Percentiles rank a stretch among this genome's conserved stretches.
Conservation (phyloP, 1,140 invertebrate genomes). For the Ceratosolen fusciceps region DNA sequence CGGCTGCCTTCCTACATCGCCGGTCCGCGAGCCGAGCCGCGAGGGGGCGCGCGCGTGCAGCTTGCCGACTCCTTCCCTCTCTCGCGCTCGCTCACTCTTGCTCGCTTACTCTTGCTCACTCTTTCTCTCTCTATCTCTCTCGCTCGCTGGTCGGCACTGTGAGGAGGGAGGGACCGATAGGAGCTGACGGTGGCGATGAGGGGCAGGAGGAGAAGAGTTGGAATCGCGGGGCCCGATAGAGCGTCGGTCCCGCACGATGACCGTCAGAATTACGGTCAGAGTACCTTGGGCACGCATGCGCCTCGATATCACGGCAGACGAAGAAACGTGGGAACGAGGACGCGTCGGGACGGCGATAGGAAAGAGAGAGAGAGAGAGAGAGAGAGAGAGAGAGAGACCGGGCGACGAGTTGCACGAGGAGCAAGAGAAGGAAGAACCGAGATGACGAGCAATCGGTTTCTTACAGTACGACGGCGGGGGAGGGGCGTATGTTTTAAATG, state of each 20-base stretch:
- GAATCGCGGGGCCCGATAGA: neutral
- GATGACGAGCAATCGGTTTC: slow-evolving; percentile 44
- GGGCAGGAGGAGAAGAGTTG: neutral
- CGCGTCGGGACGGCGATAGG: slow-evolving; percentile 13
- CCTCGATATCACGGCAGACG: neutral
- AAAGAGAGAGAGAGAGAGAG: slow-evolving; percentile 38
- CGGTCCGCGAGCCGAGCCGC: slow-evolving; percentile 38
- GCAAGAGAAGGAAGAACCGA: neutral
- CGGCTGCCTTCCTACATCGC: neutral
- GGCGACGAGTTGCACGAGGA: neutral
- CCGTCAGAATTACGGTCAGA: neutral
- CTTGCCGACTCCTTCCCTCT: neutral
- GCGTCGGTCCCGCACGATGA: neutral
- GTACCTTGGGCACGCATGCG: neutral
- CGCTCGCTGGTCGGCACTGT: neutral
- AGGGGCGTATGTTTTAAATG: neutral
- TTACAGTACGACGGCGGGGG: neutral
- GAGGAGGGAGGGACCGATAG: neutral
- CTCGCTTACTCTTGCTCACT: neutral
- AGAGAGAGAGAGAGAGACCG: slow-evolving; percentile 19
- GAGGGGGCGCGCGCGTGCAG: slow-evolving; percentile 36
- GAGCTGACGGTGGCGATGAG: neutral
- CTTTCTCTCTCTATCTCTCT: neutral
- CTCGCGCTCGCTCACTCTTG: no score
- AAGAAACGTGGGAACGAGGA: neutral